Evolutionary conservation across 2,797 vertebrate genomes (phyloP).

Genomic region (Gobio occitaniae): DNA sequence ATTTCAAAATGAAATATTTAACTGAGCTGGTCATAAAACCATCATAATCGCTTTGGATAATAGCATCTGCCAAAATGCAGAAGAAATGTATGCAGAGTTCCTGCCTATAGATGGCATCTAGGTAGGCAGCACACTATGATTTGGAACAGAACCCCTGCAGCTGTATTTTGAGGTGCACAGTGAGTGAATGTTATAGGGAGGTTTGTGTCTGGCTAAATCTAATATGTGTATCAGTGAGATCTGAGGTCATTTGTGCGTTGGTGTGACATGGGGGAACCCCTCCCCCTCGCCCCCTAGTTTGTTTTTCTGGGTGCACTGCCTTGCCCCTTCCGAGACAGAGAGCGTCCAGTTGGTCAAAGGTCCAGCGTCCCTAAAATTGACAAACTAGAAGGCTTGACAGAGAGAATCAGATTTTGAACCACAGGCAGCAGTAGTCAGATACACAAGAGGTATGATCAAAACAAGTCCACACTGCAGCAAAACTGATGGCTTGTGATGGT

Average conservation of each 20-base stretch:
- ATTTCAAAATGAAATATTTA: neutral
- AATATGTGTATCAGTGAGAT: constrained; percentile 54
- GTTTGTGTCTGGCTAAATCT: constrained; percentile 20
- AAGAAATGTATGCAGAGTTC: no score
- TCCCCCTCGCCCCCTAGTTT: constrained; percentile 79
- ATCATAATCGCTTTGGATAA: no score
- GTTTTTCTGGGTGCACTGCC: constrained; percentile 85
- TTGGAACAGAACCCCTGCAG: constrained; percentile 10
- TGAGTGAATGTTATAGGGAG: neutral
- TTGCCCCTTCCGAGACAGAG: constrained; percentile 98
- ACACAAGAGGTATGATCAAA: constrained; percentile 81
- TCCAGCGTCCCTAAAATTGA: constrained; percentile 99
- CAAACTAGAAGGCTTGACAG: constrained; percentile 96
- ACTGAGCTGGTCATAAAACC: neutral
- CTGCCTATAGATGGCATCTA: neutral
- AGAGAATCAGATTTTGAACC: constrained; percentile 93
- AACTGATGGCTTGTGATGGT: constrained; percentile 82
- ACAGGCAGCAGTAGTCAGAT: constrained; percentile 87
- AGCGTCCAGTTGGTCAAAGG: constrained; percentile 99
- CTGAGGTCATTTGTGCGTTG: constrained; percentile 56
- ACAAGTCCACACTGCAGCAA: constrained; percentile 92
- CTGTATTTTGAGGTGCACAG: constrained; percentile 18
- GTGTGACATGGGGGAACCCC: constrained; percentile 73
- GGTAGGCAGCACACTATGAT: constrained; percentile 27
- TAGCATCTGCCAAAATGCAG: no score